A percentile compares a stretch with the other conserved stretches of the same genome.
Evolutionary conservation across 2,113 vertebrate genomes (phyloP).

Genomic region (Rattus rattus): DNA sequence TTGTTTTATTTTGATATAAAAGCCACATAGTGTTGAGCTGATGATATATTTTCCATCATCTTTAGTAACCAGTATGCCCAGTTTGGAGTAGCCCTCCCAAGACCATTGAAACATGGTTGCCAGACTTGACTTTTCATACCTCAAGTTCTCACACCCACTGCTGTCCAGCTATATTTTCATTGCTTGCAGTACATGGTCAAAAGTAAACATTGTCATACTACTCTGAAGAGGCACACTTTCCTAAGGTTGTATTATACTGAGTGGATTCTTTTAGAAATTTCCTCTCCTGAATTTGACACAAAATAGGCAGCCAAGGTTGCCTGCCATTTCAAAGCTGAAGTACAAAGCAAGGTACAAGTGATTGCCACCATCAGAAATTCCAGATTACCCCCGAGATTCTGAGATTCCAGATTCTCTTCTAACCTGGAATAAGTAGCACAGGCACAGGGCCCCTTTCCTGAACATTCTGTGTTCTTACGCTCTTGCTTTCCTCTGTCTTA

Average conservation of each 20-base stretch:
- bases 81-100: background rate
- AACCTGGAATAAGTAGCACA: fast-evolving
- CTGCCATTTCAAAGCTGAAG: background rate
- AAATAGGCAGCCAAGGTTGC: background rate
- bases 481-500: background rate
- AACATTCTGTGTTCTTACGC: background rate
- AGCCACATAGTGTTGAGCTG: background rate
- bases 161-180: background rate
- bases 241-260: background rate
- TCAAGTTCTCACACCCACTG: background rate
- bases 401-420: background rate
- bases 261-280: background rate
- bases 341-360: background rate
- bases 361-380: background rate
- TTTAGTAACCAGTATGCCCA: background rate
- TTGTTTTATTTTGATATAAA: background rate
- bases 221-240: background rate
- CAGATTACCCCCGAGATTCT: background rate
- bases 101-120: background rate
- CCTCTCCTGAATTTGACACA: background rate
- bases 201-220: background rate
- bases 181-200: background rate
- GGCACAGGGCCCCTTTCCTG: fast-evolving
- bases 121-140: background rate
- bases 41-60: background rate